These are phyloP conservation scores for Macrosiphum euphorbiae DNA, from an alignment of 2,888 invertebrate species.

Conservation along the genomic window DNA sequence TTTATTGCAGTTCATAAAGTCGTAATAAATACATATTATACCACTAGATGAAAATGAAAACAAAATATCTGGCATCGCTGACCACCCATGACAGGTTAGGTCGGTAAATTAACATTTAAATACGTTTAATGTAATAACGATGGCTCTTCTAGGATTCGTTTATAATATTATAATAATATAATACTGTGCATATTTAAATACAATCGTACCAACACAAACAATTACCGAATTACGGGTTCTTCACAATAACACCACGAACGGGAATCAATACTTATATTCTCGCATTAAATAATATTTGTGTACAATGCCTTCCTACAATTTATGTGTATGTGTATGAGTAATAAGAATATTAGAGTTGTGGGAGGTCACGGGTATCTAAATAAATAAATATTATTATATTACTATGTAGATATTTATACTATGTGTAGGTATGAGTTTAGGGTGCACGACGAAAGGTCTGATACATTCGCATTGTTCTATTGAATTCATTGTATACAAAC, in stretches of 20 bases:
- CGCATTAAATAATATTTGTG: not conserved
- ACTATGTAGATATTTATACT: not conserved
- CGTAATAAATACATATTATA: no score
- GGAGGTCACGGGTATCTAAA: not conserved
- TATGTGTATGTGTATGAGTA: not conserved
- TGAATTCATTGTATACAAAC: constrained; percentile 21
- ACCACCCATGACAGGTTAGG: no score
- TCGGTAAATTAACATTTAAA: no score
- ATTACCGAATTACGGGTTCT: not conserved
- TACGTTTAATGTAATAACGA: no score
- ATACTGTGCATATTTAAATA: not conserved
- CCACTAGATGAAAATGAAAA: no score
- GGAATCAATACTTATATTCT: not conserved
- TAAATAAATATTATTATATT: not conserved
- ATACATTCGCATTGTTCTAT: constrained; percentile 34
- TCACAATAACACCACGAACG: not conserved
- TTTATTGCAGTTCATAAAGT: no score
- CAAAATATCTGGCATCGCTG: no score
- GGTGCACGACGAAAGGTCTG: constrained; percentile 5
- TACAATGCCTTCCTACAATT: not conserved
- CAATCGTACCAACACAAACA: not conserved
- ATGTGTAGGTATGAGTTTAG: not conserved
- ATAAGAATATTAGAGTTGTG: not conserved
- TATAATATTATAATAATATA: not conserved
- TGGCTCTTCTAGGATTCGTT: not conserved